Conservation (phyloP, 1,140 invertebrate genomes). For the Phenacoccus solenopsis region DNA sequence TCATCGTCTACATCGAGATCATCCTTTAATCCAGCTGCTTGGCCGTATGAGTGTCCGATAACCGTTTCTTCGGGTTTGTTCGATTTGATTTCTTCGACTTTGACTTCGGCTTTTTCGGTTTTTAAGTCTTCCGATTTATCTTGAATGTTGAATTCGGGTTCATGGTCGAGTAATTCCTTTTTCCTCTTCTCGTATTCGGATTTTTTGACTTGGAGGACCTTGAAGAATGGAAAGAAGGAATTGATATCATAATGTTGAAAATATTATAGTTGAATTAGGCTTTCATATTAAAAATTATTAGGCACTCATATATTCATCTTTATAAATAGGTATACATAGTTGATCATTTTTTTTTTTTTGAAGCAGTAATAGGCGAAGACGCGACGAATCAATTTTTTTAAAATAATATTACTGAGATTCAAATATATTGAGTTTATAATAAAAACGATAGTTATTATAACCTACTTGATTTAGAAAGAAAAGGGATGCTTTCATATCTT, state of each 20-base stretch:
- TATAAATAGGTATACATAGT: too few species aligned
- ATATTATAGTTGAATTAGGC: too few species aligned
- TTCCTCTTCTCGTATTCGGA: conserved; percentile 38
- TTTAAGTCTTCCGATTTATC: conserved; percentile 26
- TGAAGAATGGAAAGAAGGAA: conserved; percentile 17
- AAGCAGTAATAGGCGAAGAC: not conserved
- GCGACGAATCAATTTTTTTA: too few species aligned
- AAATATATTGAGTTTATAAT: too few species aligned
- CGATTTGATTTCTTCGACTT: conserved; percentile 31
- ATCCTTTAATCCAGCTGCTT: conserved; percentile 41
- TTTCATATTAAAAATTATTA: too few species aligned
- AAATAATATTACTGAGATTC: too few species aligned
- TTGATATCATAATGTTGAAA: not conserved
- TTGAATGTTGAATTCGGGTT: conserved; percentile 9
- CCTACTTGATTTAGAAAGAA: too few species aligned
- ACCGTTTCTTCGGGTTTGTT: conserved; percentile 26
- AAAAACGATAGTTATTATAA: too few species aligned
- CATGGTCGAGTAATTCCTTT: conserved; percentile 31
- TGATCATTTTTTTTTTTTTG: too few species aligned
- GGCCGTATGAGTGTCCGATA: conserved; percentile 26
- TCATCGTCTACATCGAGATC: conserved; percentile 61
- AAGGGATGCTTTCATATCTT: too few species aligned
- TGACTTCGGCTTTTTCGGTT: conserved; percentile 26
- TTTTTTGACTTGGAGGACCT: conserved; percentile 47
- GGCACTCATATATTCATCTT: too few species aligned